phyloP scores from a whole-genome alignment of 2,888 invertebrate genomes.

The Steinernema hermaphroditum region DNA sequence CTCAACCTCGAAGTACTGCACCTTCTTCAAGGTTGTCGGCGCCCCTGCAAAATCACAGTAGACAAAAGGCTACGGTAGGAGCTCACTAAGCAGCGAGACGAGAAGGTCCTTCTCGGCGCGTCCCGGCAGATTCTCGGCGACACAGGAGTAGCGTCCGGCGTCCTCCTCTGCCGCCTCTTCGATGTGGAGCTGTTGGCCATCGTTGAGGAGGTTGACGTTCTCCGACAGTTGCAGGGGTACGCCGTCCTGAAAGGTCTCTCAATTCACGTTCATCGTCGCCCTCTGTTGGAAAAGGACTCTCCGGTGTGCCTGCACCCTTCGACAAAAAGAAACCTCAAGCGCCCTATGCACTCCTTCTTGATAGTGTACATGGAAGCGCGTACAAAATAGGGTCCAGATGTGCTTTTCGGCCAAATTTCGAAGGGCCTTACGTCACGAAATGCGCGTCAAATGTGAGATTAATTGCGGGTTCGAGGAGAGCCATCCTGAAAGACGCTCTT shows the following conservation, averaged over 20 bases:
- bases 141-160: constrained; percentile 73
- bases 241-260: constrained; percentile 55
- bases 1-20: constrained; percentile 61
- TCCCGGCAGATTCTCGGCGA: constrained; percentile 72
- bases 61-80: background rate
- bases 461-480: too few species aligned
- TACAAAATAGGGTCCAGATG: too few species aligned
- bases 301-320: too few species aligned
- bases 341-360: too few species aligned
- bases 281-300: too few species aligned
- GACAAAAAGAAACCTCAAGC: too few species aligned
- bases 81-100: constrained; percentile 72
- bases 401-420: too few species aligned
- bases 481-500: too few species aligned
- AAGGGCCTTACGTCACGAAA: too few species aligned
- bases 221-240: constrained; percentile 33
- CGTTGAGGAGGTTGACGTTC: constrained; percentile 44
- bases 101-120: constrained; percentile 70
- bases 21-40: constrained; percentile 47
- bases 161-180: constrained; percentile 45
- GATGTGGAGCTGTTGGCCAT: constrained; percentile 55
- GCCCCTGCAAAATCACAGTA: constrained; percentile 47
- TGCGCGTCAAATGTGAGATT: too few species aligned
- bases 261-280: too few species aligned
- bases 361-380: too few species aligned